Base-by-base conservation (phyloP, 2,888 invertebrate genomes). In the Cylindroiulus punctatus region DNA sequence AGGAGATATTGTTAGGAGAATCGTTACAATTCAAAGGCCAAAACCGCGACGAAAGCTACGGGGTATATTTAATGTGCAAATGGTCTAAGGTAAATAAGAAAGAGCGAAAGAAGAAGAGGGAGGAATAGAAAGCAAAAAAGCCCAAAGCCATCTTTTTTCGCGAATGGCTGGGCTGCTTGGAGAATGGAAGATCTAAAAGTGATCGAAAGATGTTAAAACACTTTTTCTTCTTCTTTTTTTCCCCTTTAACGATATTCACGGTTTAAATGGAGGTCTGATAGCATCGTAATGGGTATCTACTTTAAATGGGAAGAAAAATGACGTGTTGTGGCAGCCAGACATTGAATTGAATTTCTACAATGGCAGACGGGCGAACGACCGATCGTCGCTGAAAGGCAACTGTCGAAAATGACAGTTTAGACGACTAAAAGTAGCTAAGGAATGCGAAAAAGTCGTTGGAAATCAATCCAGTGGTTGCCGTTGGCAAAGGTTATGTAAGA, bases 11-110 rank as follows among this genome's bases (percentile, higher is more conserved):
- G 26, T 26, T 4, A 0, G 12, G 26, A 65, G 26, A 65, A 65
- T 65, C 12, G 65, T 65, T n/a, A 65, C 26, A 65, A 26, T 65
- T 65, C 65, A 65, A 65, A 65, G 65, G 12, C 65, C 65, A 26
- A 22, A 22, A 65, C 65, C 65, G 26, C 65, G 26, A 65, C 65
- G 65, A 65, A 65, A 65, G 26, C 65, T 65, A 12, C 26, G n/a
- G 65, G 65, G 65, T 65, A 26, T 65, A 65, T 65, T 65, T 65
- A 65, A 65, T 65, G 65, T 65, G 65, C 65, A 65, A 65, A 65
- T 65, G 65, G 65, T 65, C 65, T 26, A 65, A 65, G 26, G 65
- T 65, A 65, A 26, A 65, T 65, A 65, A 65, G 26, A 52, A 52
- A n/a, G 65, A n/a, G n/a, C 26, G 1, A n/a, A 26, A 65, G 65